Base-by-base conservation (phyloP, 2,888 invertebrate genomes). In the Epicampocera succincta region DNA sequence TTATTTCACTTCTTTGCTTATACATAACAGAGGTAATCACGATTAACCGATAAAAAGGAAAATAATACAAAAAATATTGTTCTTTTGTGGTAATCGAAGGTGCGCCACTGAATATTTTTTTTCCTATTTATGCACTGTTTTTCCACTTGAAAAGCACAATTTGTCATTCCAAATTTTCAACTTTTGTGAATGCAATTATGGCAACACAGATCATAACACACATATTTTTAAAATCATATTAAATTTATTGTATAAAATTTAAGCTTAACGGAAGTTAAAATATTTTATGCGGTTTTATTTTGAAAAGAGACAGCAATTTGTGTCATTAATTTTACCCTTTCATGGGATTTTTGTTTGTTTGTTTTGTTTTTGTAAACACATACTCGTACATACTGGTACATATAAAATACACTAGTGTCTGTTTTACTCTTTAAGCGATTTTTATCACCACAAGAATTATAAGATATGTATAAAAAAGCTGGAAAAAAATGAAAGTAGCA, bases 401-500 rank as follows among this genome's bases (percentile, higher is more conserved):
- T 44, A 44, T 15, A 44, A 44, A 21, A n/a, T 19, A 15, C 54
- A 76, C 72, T 61, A 80, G 61, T 63, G 73, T 76, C 56, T 17
- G 19, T 40, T 63, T 17, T 38, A 63, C 46, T 74, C 44, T 38
- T 48, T 42, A 48, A 56, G 44, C 3, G 42, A 68, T 68, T 76
- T 80, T 75, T 54, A 73, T 66, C 60, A 46, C 60, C 56, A 56
- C 65, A 74, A 56, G 9, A 65, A 61, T 52, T 75, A 75, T 58
- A 61, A 54, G 60, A 40, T 21, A 69, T n/a, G n/a, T 17, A 48
- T 40, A 42, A 63, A 69, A 54, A 75, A 54, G 33, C 21, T n/a
- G n/a, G 42, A 19, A 78, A 75, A 65, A 78, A 78, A 75, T 74
- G 74, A 82, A 82, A 82, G 82, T 82, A 78, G 82, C 82, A 82